Evolutionary conservation across 2,888 invertebrate species (phyloP).

Genomic region (Hyposoter dolosus): DNA sequence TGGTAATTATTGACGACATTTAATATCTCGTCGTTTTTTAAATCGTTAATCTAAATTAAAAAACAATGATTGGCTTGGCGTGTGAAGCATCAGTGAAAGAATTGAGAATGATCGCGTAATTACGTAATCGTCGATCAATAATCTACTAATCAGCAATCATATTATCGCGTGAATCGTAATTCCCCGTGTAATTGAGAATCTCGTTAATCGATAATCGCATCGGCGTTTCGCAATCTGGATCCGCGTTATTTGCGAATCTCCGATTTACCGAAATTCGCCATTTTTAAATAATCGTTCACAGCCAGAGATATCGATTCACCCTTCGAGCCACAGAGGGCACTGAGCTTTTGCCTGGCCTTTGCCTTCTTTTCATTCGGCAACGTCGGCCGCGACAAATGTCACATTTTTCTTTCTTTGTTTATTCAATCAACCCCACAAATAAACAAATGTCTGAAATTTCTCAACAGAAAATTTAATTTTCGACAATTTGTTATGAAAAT

Average conservation of each 20-base stretch:
- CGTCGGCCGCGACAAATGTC: too few species aligned
- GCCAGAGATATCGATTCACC: not conserved
- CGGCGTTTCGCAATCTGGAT: not conserved
- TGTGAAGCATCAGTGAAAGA: not conserved
- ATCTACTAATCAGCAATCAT: not conserved
- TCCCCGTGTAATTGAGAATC: not conserved
- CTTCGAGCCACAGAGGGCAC: too few species aligned
- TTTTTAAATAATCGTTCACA: not conserved
- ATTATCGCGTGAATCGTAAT: not conserved
- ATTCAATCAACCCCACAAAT: too few species aligned
- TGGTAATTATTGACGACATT: conserved; percentile 13
- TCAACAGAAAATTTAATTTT: too few species aligned
- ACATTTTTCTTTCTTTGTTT: too few species aligned
- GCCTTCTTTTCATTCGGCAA: too few species aligned
- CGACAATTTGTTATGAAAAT: too few species aligned
- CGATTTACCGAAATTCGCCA: not conserved
- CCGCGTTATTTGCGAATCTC: not conserved
- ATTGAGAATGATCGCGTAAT: conserved; percentile 9
- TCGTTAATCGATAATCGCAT: not conserved
- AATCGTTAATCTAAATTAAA: not conserved
- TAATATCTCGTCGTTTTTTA: not conserved
- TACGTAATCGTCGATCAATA: conserved; percentile 21
- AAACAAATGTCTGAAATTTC: too few species aligned
- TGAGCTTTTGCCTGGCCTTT: too few species aligned
- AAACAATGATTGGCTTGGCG: not conserved